Evolutionary conservation across 2,797 vertebrate species (phyloP).

Genomic region (Rhabdomys pumilio): DNA sequence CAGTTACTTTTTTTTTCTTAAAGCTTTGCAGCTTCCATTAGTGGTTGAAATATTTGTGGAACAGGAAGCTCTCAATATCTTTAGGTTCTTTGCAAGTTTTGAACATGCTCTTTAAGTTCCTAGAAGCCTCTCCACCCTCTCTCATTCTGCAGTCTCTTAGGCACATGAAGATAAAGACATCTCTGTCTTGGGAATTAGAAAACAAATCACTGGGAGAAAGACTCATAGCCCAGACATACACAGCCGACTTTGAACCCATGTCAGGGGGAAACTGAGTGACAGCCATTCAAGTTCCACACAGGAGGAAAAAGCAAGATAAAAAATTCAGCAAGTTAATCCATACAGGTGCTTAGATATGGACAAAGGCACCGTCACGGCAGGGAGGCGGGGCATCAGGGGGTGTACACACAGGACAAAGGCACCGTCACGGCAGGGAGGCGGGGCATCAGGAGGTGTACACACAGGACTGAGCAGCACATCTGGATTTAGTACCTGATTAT

Average conservation of each 20-base stretch:
- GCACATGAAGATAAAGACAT: not conserved
- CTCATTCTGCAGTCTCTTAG: not conserved
- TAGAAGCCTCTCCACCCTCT: not conserved
- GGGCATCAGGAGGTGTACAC: fast-evolving
- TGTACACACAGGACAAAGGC: not conserved
- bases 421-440: fast-evolving
- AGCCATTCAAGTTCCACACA: not conserved
- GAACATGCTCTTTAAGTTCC: not conserved
- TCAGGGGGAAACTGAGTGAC: not conserved
- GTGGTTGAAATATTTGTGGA: not conserved
- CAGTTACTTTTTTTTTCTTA: not conserved
- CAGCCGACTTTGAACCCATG: not conserved
- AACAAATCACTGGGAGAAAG: not conserved
- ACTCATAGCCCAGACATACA: no score
- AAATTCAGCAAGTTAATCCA: not conserved
- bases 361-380: fast-evolving
- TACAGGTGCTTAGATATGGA: not conserved
- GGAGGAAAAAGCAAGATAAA: not conserved
- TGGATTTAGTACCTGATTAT: not conserved
- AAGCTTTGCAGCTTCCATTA: not conserved
- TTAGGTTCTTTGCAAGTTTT: not conserved
- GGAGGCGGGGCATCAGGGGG: fast-evolving
- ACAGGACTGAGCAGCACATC: not conserved
- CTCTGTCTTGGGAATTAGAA: not conserved
- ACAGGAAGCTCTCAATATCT: not conserved